Conservation (phyloP, 2,797 vertebrate genomes). For the Nothura maculosa region DNA sequence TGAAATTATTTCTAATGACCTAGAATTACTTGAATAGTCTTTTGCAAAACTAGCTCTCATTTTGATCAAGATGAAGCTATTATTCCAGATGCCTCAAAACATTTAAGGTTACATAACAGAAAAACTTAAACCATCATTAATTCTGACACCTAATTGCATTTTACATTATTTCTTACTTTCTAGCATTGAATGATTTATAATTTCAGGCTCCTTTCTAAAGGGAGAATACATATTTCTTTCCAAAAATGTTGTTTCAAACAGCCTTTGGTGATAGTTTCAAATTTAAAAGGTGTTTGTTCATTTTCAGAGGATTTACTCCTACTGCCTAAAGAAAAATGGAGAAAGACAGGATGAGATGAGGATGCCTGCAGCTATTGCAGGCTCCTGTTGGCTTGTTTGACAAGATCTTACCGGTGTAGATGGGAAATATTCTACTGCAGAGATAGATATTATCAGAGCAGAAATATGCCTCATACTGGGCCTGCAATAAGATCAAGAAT, state of each 20-base stretch:
- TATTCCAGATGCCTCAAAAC: neutral
- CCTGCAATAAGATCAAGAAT: conserved; percentile 4
- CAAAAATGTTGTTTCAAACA: conserved; percentile 66
- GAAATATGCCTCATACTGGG: neutral
- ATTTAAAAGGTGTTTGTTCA: conserved; percentile 57
- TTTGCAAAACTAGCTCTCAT: neutral
- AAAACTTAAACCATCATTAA: conserved; percentile 49
- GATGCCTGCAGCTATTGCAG: conserved; percentile 2
- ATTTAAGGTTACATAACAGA: conserved; percentile 42
- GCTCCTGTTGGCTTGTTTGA: conserved; percentile 2
- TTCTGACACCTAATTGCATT: conserved; percentile 67
- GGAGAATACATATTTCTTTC: conserved; percentile 59
- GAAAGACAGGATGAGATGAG: neutral
- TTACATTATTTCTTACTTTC: conserved; percentile 60
- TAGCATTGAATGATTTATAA: conserved; percentile 54
- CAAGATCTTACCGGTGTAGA: conserved; percentile 12
- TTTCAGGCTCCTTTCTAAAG: conserved; percentile 63
- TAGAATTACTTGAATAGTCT: neutral
- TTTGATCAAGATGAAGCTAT: conserved; percentile 44
- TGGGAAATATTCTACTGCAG: conserved; percentile 11
- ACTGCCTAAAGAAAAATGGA: conserved; percentile 26
- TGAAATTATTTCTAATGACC: neutral
- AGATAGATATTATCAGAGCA: neutral
- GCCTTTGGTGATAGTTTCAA: conserved; percentile 59
- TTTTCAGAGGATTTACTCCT: conserved; percentile 56